Percentiles rank a stretch among this genome's conserved stretches.
These are phyloP conservation scores for Oryzaephilus surinamensis DNA, from an alignment of 1,140 invertebrate genomes.

Conservation along the genomic window DNA sequence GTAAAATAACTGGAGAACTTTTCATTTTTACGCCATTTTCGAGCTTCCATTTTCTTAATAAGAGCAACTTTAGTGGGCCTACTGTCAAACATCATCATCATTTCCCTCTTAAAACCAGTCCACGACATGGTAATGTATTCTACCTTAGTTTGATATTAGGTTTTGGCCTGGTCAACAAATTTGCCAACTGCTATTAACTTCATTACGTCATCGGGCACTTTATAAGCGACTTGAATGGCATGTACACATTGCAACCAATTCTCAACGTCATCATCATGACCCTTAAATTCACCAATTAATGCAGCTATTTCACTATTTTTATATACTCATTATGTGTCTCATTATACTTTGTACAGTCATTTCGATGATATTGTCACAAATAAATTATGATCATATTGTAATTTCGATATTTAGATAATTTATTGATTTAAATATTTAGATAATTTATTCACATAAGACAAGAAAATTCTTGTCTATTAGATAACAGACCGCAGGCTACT, in stretches of 20 bases:
- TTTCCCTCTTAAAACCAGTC: constrained; percentile 7
- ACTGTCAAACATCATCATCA: constrained; percentile 3
- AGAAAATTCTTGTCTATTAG: no score
- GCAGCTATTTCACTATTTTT: constrained; percentile 5
- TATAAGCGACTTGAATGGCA: constrained; percentile 7
- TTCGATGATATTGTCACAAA: no score
- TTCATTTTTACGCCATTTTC: no score
- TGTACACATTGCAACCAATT: constrained; percentile 11
- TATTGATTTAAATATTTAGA: no score
- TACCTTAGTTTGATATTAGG: constrained; percentile 8
- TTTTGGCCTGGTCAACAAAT: constrained; percentile 2
- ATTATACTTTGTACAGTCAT: no score
- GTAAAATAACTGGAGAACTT: constrained; percentile 23
- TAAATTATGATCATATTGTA: no score
- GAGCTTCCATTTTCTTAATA: no score
- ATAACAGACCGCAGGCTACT: no score
- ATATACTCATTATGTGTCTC: no score
- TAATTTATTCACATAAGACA: no score
- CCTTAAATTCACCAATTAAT: constrained; percentile 2
- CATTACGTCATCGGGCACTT: constrained; percentile 6
- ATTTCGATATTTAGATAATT: no score
- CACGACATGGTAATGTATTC: constrained; percentile 7
- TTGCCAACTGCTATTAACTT: constrained; percentile 7
- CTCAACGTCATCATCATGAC: constrained; percentile 5
- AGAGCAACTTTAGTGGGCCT: constrained; percentile 3